Base-by-base conservation (phyloP, 2,797 vertebrate genomes). In the Pitangus sulphuratus region DNA sequence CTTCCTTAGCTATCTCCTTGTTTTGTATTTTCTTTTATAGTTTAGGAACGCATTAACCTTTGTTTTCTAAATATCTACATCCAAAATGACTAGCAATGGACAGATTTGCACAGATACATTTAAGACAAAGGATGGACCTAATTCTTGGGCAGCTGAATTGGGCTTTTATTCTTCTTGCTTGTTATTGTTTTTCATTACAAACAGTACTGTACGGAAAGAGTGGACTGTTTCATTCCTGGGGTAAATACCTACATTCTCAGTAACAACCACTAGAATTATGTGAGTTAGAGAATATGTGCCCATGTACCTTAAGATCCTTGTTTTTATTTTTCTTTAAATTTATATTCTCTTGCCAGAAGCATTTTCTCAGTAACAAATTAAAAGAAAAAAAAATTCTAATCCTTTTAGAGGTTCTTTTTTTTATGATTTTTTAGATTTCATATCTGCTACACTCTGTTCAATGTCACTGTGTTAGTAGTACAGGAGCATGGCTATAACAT, bases 381-480 rank as follows among this genome's bases (percentile, higher is more conserved):
- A 94, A 44, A 37, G n/a, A 65, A 65, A 61, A 37, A 40, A 40
- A 15, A 40, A 92, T 94, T 90, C 33, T 78, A 95, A 70, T 66
- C 42, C 75, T 95, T 90, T 56, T 4, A 71, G 61, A 45, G 51
- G 42, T 62, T 28, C 12, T 35, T 60, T 70, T 75, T 75, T 82
- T 14, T 24, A 31, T 64, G 24, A 15, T 51, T 31, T 81, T 84
- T 60, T 81, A 92, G 80, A 94, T 96, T 97, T 98, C 95, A 65
- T 96, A 93, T 95, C 95, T 97, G 87, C 90, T 92, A 74, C 57
- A 86, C 68, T 97, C 97, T 98, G 98, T 94, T 97, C 89, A 97
- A 42, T 97, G 95, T 98, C 97, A 98, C 91, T 64, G 74, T 88
- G 84, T 94, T 96, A 94, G 89, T 78, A 83, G 90, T 78, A 82